Conservation (phyloP, 2,113 vertebrate genomes). For the Lepus timidus region DNA sequence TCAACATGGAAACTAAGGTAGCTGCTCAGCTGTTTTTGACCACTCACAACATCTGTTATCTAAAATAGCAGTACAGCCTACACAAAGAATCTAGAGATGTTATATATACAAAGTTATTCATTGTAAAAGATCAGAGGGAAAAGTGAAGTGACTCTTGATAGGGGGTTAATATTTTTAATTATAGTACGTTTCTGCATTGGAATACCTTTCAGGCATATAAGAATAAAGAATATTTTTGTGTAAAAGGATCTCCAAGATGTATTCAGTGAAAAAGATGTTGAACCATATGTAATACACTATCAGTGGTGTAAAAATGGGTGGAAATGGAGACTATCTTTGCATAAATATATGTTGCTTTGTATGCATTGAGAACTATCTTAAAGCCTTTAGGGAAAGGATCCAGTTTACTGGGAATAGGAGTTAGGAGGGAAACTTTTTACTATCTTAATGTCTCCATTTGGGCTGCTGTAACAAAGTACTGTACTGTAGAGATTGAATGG, state of each 20-base stretch:
- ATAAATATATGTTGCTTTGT: not conserved
- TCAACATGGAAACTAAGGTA: constrained; percentile 99
- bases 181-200: constrained; percentile 49
- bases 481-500: not conserved
- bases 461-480: not conserved
- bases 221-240: constrained; percentile 19
- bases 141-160: not conserved
- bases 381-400: not conserved
- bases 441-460: not conserved
- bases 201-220: constrained; percentile 36
- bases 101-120: not conserved
- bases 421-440: not conserved
- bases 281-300: not conserved
- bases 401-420: constrained; percentile 28
- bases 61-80: constrained; percentile 27
- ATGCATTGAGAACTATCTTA: not conserved
- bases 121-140: constrained; percentile 8
- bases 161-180: not conserved
- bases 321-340: not conserved
- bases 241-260: constrained; percentile 22
- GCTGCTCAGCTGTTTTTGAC: constrained; percentile 61
- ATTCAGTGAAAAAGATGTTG: constrained; percentile 28
- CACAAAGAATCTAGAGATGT: constrained; percentile 51
- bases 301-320: not conserved
- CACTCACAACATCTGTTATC: not conserved